phyloP scores from a whole-genome alignment of 2,888 invertebrate genomes.

The Catocala sponsa region DNA sequence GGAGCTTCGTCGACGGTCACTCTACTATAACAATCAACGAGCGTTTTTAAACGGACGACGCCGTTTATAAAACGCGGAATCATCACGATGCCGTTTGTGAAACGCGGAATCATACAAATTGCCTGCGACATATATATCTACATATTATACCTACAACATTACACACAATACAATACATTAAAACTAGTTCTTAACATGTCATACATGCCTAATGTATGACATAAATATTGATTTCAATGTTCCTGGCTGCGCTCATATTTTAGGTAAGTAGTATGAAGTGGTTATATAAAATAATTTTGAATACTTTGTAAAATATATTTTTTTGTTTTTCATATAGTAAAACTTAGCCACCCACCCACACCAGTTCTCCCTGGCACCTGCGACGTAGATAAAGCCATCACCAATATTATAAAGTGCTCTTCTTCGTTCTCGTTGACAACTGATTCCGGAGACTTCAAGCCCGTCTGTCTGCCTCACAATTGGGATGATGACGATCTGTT shows the following conservation, averaged over 20 bases:
- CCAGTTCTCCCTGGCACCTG: conserved; percentile 45
- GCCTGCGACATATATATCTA: too few relatives aligned
- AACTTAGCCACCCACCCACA: conserved; percentile 26
- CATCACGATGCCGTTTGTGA: too few relatives aligned
- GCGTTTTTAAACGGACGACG: too few relatives aligned
- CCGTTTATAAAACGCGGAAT: too few relatives aligned
- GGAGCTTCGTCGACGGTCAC: too few relatives aligned
- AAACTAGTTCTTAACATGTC: too few relatives aligned
- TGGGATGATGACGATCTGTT: conserved; percentile 83
- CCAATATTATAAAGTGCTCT: conserved; percentile 57
- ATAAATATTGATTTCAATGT: conserved; percentile 13
- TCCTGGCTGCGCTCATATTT: conserved; percentile 22
- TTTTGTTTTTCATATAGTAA: conserved; percentile 14
- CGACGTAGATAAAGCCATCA: conserved; percentile 58
- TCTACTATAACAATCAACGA: too few relatives aligned
- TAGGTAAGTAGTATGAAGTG: conserved; percentile 6
- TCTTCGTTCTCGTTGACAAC: conserved; percentile 55
- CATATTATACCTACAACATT: too few relatives aligned
- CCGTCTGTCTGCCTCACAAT: conserved; percentile 71
- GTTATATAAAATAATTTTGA: not conserved
- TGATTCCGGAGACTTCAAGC: conserved; percentile 68
- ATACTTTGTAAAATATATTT: too few relatives aligned
- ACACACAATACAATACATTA: too few relatives aligned
- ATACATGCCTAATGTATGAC: too few relatives aligned
- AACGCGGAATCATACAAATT: too few relatives aligned